Conservation (phyloP, 1,140 invertebrate genomes). For the Ceratina calcarata region DNA sequence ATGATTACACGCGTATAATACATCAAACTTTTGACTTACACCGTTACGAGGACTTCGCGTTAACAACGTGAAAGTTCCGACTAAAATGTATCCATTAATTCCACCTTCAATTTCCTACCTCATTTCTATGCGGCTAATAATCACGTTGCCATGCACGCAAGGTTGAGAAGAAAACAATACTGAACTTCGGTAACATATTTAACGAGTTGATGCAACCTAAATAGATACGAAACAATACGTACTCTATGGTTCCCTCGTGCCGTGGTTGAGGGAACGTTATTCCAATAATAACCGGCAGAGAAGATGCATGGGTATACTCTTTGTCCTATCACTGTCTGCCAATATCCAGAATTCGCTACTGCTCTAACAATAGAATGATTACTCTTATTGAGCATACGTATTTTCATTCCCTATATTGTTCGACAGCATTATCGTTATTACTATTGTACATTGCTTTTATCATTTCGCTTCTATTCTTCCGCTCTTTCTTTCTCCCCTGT, state of each 20-base stretch:
- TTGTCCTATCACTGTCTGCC: not conserved
- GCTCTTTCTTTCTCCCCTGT: too few species aligned
- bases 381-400: too few species aligned
- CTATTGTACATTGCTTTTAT: not conserved
- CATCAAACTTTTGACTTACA: not conserved
- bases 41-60: too few species aligned
- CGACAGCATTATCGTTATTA: not conserved
- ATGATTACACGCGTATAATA: not conserved
- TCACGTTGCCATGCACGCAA: not conserved
- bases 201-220: slow-evolving; percentile 5
- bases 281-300: not conserved
- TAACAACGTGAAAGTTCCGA: not conserved
- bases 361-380: not conserved
- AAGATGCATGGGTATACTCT: not conserved
- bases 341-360: not conserved
- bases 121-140: not conserved
- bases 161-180: not conserved
- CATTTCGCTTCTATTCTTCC: too few species aligned
- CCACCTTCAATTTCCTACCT: not conserved
- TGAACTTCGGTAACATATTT: not conserved
- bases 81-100: not conserved
- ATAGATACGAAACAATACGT: not conserved
- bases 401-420: too few species aligned
- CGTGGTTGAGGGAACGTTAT: not conserved
- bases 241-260: not conserved